Percentiles rank a stretch among this genome's conserved stretches.
phyloP scores from a whole-genome alignment of 2,888 invertebrate genomes.

The Oscheius sp. region DNA sequence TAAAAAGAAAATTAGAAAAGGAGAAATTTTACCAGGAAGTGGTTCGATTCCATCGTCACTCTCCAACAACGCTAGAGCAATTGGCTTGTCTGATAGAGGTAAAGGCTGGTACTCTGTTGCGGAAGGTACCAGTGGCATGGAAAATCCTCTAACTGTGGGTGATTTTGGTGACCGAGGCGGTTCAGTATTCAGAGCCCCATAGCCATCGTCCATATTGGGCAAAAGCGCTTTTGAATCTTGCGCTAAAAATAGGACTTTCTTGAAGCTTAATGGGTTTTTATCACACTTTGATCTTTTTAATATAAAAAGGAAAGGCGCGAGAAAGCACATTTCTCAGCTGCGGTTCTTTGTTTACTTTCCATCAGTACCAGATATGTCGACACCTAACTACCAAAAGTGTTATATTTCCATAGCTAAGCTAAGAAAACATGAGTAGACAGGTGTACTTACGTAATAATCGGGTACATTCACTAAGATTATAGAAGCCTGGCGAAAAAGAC shows the following conservation, averaged over 20 bases:
- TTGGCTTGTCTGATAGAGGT: slow-evolving; percentile 33
- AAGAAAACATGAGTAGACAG: background rate
- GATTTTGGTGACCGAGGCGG: slow-evolving; percentile 3
- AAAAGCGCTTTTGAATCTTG: slow-evolving; percentile 21
- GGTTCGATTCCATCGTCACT: slow-evolving; percentile 39
- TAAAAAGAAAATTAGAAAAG: background rate
- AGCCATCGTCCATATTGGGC: slow-evolving; percentile 27
- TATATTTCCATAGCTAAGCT: slow-evolving; percentile 7
- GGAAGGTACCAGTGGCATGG: slow-evolving; percentile 18
- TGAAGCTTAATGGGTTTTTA: too few species aligned
- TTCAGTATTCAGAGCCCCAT: slow-evolving; percentile 17
- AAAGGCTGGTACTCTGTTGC: slow-evolving; percentile 48
- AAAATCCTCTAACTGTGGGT: slow-evolving; percentile 3
- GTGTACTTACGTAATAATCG: background rate
- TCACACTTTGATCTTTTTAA: too few species aligned
- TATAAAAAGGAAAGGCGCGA: too few species aligned
- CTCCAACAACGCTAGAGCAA: slow-evolving; percentile 34
- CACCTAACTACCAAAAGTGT: slow-evolving; percentile 20
- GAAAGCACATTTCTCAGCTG: background rate
- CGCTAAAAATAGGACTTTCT: slow-evolving; percentile 9
- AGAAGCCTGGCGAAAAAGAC: background rate
- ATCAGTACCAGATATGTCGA: slow-evolving; percentile 6
- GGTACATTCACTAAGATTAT: background rate
- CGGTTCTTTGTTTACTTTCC: slow-evolving; percentile 13
- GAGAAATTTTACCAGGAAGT: slow-evolving; percentile 30